These are phyloP conservation scores for Drosophila repletoides DNA, from an alignment of 1,140 invertebrate species.

Conservation along the genomic window DNA sequence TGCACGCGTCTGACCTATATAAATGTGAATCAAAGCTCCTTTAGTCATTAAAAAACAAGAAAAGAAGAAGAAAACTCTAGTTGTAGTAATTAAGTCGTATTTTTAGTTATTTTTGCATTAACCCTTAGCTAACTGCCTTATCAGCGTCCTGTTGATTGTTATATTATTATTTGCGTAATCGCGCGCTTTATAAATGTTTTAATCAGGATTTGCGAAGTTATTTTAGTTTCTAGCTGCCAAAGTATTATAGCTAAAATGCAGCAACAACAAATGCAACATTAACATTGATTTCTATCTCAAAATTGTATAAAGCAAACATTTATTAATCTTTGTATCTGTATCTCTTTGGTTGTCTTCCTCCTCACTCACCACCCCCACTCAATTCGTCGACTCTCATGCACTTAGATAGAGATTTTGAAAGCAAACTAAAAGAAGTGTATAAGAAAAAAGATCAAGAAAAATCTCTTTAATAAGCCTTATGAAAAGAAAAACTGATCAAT, in stretches of 20 bases:
- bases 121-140: slow-evolving; percentile 65
- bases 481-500: slow-evolving; percentile 21
- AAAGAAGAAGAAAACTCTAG: slow-evolving; percentile 48
- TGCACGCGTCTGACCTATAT: slow-evolving; percentile 30
- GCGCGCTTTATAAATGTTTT: slow-evolving; percentile 30
- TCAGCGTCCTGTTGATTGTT: slow-evolving; percentile 60
- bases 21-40: slow-evolving; percentile 77
- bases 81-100: slow-evolving; percentile 64
- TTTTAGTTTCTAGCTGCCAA: slow-evolving; percentile 54
- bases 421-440: slow-evolving; percentile 41
- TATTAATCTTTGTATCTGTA: too few species aligned
- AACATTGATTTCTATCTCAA: slow-evolving; percentile 54
- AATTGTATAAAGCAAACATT: slow-evolving; percentile 46
- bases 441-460: slow-evolving; percentile 21
- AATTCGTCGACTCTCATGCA: slow-evolving; percentile 46
- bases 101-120: slow-evolving; percentile 56
- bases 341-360: slow-evolving; percentile 9
- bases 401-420: slow-evolving; percentile 41
- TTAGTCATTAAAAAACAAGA: slow-evolving; percentile 68
- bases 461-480: slow-evolving; percentile 55
- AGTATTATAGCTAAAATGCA: slow-evolving; percentile 67
- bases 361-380: slow-evolving; percentile 1
- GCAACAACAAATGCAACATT: slow-evolving; percentile 22
- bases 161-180: slow-evolving; percentile 34
- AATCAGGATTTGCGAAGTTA: slow-evolving; percentile 34